Conservation (phyloP, 2,113 vertebrate species). For the Phyllostomus hastatus region DNA sequence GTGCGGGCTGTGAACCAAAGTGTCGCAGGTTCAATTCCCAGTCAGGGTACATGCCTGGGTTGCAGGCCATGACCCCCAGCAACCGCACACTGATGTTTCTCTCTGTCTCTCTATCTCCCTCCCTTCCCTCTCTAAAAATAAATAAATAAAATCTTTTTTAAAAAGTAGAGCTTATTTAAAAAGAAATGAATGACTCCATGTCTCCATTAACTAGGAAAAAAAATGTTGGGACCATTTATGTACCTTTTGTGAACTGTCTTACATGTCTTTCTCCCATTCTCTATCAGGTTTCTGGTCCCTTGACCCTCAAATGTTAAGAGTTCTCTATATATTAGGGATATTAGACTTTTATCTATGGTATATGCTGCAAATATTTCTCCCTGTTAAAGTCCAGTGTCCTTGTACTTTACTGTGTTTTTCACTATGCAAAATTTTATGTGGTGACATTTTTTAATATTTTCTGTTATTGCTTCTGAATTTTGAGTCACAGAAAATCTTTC, state of each 20-base stretch:
- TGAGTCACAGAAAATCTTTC: conserved; percentile 21
- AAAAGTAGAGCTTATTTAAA: too few species aligned
- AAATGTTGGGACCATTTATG: not conserved
- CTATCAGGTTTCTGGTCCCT: not conserved
- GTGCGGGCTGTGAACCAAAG: too few species aligned
- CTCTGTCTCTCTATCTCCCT: too few species aligned
- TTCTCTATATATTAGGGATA: not conserved
- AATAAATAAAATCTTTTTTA: too few species aligned
- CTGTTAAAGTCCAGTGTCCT: too few species aligned
- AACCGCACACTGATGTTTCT: too few species aligned
- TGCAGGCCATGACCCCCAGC: too few species aligned
- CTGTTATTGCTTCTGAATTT: not conserved
- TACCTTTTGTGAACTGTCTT: not conserved
- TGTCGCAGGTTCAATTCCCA: too few species aligned
- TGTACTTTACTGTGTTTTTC: not conserved
- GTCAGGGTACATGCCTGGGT: too few species aligned
- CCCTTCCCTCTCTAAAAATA: too few species aligned
- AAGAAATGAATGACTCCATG: too few species aligned
- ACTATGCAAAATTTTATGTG: not conserved
- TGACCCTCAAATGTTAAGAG: not conserved
- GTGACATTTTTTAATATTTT: not conserved
- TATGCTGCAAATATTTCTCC: not conserved
- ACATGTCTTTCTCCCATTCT: not conserved
- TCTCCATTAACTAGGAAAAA: too few species aligned
- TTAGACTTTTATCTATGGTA: not conserved